A percentile compares a stretch with the other conserved stretches of the same genome.
These are phyloP conservation scores for Pelusios castaneus DNA, from an alignment of 2,113 vertebrate genomes.

Conservation along the genomic window DNA sequence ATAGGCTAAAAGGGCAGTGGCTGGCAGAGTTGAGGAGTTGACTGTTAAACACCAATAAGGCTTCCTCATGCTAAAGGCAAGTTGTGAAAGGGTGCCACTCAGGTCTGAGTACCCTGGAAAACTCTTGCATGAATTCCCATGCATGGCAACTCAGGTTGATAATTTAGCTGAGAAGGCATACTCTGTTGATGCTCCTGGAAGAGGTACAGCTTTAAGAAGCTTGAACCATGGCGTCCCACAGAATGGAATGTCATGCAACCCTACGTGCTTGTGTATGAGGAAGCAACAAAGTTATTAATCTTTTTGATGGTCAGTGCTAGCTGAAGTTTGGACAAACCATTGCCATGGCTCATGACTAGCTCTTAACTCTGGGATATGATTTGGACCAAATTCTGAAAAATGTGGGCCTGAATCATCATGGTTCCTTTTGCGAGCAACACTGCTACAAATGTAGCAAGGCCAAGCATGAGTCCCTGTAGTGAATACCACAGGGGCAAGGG, in stretches of 20 bases:
- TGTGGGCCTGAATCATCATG: neutral
- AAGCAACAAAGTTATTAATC: neutral
- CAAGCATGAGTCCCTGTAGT: neutral
- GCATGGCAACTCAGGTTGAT: neutral
- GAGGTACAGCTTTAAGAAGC: neutral
- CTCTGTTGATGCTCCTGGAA: neutral
- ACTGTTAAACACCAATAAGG: neutral
- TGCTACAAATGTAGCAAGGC: neutral
- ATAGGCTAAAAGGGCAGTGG: neutral
- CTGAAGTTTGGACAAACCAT: neutral
- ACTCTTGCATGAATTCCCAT: neutral
- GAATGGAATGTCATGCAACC: neutral
- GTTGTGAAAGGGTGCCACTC: neutral
- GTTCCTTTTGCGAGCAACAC: neutral
- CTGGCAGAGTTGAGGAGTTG: neutral
- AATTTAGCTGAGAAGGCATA: neutral
- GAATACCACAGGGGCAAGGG: neutral
- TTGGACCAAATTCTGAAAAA: neutral
- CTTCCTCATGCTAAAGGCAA: neutral
- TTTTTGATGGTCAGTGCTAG: neutral
- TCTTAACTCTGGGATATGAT: neutral
- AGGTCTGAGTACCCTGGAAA: neutral
- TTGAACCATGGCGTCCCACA: neutral
- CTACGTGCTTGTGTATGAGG: neutral
- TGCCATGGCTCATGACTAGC: neutral